Evolutionary conservation across 2,797 vertebrate genomes (phyloP).

Genomic region (Pangasius mekongensis): DNA sequence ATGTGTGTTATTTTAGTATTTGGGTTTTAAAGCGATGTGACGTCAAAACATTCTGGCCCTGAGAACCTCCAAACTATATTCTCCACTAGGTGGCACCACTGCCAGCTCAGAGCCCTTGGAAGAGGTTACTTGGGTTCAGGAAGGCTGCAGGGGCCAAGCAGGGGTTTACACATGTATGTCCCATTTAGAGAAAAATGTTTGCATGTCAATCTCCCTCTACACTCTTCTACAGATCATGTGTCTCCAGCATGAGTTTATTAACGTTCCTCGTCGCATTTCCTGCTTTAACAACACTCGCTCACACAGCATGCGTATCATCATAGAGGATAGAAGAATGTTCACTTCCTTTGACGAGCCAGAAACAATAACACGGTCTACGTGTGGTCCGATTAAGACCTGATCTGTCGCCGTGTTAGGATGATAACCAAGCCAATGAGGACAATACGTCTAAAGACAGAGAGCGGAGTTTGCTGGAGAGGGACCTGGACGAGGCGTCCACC

Average conservation of each 20-base stretch:
- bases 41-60: neutral
- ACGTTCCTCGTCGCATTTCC: neutral
- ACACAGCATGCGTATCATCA: neutral
- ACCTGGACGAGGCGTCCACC: conserved; percentile 68
- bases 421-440: neutral
- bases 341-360: neutral
- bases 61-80: neutral
- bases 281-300: neutral
- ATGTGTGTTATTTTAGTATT: neutral
- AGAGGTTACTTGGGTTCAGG: neutral
- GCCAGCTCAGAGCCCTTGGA: neutral
- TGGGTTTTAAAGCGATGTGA: neutral
- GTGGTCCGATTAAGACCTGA: neutral
- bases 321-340: neutral
- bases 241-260: neutral
- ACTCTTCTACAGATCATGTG: neutral
- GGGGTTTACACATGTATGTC: neutral
- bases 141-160: neutral
- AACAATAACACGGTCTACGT: neutral
- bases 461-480: neutral
- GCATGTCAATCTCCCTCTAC: neutral
- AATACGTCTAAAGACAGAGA: neutral
- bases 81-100: neutral
- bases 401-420: neutral
- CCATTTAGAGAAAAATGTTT: neutral